Base-by-base conservation (phyloP, 2,113 vertebrate species). In the Hassar affinis region DNA sequence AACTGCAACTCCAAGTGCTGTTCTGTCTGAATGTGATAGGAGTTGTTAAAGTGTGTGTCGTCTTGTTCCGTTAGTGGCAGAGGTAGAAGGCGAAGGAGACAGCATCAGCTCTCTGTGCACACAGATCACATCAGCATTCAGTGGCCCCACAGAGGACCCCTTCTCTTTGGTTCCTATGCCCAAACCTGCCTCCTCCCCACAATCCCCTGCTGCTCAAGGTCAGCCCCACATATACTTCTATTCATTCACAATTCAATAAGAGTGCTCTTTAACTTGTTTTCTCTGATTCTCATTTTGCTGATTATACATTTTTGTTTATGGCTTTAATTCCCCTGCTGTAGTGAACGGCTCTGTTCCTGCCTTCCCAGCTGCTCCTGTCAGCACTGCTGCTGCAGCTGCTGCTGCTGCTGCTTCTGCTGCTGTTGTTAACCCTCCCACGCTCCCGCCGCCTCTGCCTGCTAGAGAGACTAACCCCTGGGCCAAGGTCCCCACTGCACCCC, bases 381-480 rank as follows among this genome's bases (percentile, higher is more conserved):
- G 92, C 18, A 85, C 83, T 5, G 6, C 56, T 15, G 56, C 93
- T 91, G n/a, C n/a, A 47, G 11, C 45, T n/a, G n/a, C n/a, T n/a
- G 89, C 91, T 86, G 92, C 91, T 15, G 86, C 83, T 1, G 8
- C 47, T 14, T 20, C 92, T 91, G 89, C 92, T 86, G 92, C 91
- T 54, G 79, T 82, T 25, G 86, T 84, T 87, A 92, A 91, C 90
- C 90, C 95, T 88, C 93, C 96, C 90, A 93, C 93, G 89, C 92
- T 95, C 87, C 92, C 96, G 77, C 94, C 95, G 85, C 95, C 96
- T 87, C 93, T 97, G 89, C 97, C 97, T 84, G 95, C 96, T 85
- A 95, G 97, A 91, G 97, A 99, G 88, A 98, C 97, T 94, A 99
- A 99, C 95, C 98, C 98, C 89, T 99, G 98, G 98, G 96, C 96